Evolutionary conservation across 2,888 invertebrate species (phyloP), one percentile per base, ranked within the genome.

Genomic region (Tetheella fluctuosa): DNA sequence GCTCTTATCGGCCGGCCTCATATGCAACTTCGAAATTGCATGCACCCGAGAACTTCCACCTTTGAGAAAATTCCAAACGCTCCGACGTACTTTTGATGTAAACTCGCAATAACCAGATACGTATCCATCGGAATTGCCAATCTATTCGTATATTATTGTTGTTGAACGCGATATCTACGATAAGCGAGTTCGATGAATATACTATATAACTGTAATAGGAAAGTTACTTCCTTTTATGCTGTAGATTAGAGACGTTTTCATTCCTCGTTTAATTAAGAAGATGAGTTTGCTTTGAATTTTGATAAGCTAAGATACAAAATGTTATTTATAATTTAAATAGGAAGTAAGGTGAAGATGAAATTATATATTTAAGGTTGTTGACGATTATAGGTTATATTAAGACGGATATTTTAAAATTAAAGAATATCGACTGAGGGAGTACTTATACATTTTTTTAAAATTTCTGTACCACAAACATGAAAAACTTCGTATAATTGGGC

Each of bases 11-110:
- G 71, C 71, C 79, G 76, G 74, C 80, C 81, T 81, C 82, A 80
- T 76, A 81, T 82, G 79, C 79, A 89, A 89, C 86, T 89, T 88
- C 78, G 71, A 86, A 87, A 90, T 90, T 89, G 88, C 88, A 86
- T 84, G 83, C 79, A 81, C 80, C 81, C 76, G 81, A 85, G 82
- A 87, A 88, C 85, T 89, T 88, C 81, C 74, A 88, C 86, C 87
- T 88, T 86, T 86, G 87, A 84, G 86, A 87, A 84, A 86, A 88
- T 86, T 87, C 84, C 85, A 75, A 86, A 80, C 83, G 85, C 74
- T 84, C 74, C 80, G 79, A 84, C 82, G 81, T 84, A 83, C 82
- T 80, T 76, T 79, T 81, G 80, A 83, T 84, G 81, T 86, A 84
- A 86, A 86, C 84, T 84, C 73, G 77, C 80, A 83, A 84, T 83